These are phyloP conservation scores for Chaetoderma sp. DNA, from an alignment of 2,888 invertebrate species.

Conservation along the genomic window DNA sequence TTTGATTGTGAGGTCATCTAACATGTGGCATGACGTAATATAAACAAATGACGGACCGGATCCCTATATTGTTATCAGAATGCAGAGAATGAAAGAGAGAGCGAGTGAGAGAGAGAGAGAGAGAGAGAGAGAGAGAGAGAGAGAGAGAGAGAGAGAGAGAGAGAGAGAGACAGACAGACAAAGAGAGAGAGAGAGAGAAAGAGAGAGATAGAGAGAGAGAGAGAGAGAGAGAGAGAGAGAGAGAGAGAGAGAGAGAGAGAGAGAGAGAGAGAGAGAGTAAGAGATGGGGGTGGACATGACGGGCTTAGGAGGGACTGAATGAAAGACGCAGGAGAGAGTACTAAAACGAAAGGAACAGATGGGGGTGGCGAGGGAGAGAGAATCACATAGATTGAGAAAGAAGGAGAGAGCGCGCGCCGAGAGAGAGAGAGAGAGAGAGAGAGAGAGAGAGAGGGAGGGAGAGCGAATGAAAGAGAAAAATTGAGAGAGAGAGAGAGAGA, in stretches of 20 bases:
- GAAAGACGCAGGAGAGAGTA: background rate
- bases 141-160: constrained; percentile 1
- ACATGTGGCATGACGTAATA: too few relatives aligned
- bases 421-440: constrained; percentile 6
- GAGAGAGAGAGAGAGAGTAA: too few relatives aligned
- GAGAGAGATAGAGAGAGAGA: too few relatives aligned
- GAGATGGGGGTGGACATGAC: too few relatives aligned
- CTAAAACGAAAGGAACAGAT: too few relatives aligned
- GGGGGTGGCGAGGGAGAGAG: too few relatives aligned
- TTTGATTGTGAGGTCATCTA: too few relatives aligned
- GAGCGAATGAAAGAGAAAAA: background rate
- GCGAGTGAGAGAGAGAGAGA: background rate
- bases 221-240: too few relatives aligned
- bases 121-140: constrained; percentile 1
- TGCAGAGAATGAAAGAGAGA: background rate
- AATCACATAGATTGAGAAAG: too few relatives aligned
- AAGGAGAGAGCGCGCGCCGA: background rate
- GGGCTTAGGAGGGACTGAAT: background rate
- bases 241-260: too few relatives aligned
- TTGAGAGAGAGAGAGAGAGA: background rate
- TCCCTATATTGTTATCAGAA: background rate
- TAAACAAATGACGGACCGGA: background rate
- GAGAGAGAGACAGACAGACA: too few relatives aligned
- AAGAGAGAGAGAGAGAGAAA: too few relatives aligned
- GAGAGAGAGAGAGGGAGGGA: constrained; percentile 8